These are phyloP conservation scores for Holothuria leucospilota DNA, from an alignment of 53 echinoderm and acorn worm species.

Conservation along the genomic window DNA sequence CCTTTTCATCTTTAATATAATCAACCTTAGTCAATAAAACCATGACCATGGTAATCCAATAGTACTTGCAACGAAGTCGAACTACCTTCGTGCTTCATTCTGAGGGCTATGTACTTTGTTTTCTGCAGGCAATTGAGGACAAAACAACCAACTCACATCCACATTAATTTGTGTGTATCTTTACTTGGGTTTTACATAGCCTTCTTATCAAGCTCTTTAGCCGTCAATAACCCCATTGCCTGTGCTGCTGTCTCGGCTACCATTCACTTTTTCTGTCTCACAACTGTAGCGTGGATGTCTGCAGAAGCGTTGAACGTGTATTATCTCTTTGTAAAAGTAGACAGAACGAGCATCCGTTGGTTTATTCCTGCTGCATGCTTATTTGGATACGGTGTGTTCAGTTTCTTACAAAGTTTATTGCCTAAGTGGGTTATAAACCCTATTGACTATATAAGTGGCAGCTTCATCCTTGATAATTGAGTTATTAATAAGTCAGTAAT, in stretches of 20 bases:
- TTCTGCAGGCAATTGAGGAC: conserved; percentile 4
- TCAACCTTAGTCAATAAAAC: too few species aligned
- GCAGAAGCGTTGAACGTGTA: conserved; percentile 15
- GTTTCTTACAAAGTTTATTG: not conserved
- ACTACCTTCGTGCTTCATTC: too few species aligned
- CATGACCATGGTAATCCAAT: too few species aligned
- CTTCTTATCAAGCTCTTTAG: not conserved
- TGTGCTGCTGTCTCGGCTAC: not conserved
- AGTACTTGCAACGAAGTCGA: too few species aligned
- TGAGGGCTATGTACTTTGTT: not conserved
- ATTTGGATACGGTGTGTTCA: conserved; percentile 3
- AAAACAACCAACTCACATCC: conserved; percentile 25
- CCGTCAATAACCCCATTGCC: not conserved
- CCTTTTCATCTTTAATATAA: too few species aligned
- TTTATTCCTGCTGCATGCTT: conserved; percentile 17
- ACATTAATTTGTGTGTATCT: conserved; percentile 19
- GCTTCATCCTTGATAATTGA: too few species aligned
- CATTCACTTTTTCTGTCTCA: conserved; percentile 12
- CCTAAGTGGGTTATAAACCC: too few species aligned
- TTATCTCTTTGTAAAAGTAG: not conserved
- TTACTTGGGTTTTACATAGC: conserved; percentile 4
- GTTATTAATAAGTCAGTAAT: too few species aligned
- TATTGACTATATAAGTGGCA: too few species aligned
- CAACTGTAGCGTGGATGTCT: conserved; percentile 24
- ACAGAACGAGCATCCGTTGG: not conserved